Evolutionary conservation across 2,797 vertebrate genomes (phyloP).

Genomic region (Anguilla anguilla): DNA sequence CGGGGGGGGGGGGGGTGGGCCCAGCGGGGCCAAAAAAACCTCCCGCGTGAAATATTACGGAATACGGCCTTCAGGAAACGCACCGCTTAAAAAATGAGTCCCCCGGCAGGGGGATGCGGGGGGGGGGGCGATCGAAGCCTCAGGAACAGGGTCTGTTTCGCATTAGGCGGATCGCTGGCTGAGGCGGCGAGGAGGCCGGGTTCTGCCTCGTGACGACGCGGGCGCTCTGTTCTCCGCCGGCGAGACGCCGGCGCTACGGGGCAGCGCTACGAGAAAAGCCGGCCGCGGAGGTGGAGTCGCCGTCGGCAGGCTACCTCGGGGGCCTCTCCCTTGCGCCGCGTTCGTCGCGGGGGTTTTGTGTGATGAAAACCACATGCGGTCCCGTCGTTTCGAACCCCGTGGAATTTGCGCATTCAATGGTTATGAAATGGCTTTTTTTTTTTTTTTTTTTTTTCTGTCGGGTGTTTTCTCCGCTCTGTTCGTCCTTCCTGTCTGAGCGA

Average conservation of each 20-base stretch:
- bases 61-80: background rate
- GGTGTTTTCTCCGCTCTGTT: background rate
- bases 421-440: background rate
- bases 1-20: background rate
- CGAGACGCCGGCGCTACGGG: background rate
- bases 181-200: background rate
- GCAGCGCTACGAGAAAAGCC: background rate
- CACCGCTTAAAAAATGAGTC: background rate
- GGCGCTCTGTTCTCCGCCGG: too few species aligned
- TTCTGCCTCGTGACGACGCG: background rate
- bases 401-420: background rate
- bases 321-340: background rate
- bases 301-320: background rate
- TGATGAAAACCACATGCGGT: background rate
- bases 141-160: background rate
- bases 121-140: background rate
- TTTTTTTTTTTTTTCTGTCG: too few species aligned
- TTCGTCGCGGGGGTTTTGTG: background rate
- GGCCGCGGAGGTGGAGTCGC: background rate
- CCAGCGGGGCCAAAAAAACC: background rate
- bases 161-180: background rate
- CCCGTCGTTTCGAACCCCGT: background rate
- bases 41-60: background rate
- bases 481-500: constrained; percentile 13
- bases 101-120: background rate